Conservation (phyloP, 2,888 invertebrate genomes). For the Melanostoma scalare region DNA sequence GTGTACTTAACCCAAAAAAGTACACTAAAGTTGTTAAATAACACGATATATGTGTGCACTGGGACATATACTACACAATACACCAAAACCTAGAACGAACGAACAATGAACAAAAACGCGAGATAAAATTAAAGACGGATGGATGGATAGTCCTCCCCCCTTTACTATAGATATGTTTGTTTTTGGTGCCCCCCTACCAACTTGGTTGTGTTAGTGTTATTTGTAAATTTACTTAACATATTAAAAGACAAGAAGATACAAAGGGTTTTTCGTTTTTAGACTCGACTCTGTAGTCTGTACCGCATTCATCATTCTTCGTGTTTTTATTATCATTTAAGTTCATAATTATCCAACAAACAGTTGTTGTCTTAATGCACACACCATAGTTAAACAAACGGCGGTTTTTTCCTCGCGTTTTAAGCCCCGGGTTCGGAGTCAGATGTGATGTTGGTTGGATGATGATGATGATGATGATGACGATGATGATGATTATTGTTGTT, state of each 20-base stretch:
- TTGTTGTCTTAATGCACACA: slow-evolving; percentile 4
- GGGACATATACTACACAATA: too few species aligned
- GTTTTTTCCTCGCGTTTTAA: slow-evolving; percentile 47
- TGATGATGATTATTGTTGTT: not conserved
- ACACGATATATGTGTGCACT: slow-evolving; percentile 22
- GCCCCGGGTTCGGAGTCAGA: not conserved
- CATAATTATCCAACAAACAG: slow-evolving; percentile 58
- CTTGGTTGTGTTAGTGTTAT: slow-evolving; percentile 37
- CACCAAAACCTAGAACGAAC: too few species aligned
- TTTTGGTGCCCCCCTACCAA: not conserved
- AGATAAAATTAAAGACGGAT: slow-evolving; percentile 32
- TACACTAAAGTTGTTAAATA: slow-evolving; percentile 42
- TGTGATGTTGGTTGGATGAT: not conserved
- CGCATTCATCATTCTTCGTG: slow-evolving; percentile 57
- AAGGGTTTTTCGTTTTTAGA: too few species aligned
- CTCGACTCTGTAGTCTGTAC: not conserved
- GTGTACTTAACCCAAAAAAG: slow-evolving; percentile 61
- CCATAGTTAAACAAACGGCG: slow-evolving; percentile 36
- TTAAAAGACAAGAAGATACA: slow-evolving; percentile 42
- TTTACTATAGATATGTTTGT: not conserved
- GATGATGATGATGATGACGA: slow-evolving; percentile 17
- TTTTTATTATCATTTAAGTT: slow-evolving; percentile 59
- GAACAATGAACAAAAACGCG: not conserved
- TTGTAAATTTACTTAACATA: slow-evolving; percentile 67
- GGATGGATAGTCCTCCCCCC: not conserved